phyloP scores from a whole-genome alignment of 2,797 vertebrate species.

The Darevskia nairensis region DNA sequence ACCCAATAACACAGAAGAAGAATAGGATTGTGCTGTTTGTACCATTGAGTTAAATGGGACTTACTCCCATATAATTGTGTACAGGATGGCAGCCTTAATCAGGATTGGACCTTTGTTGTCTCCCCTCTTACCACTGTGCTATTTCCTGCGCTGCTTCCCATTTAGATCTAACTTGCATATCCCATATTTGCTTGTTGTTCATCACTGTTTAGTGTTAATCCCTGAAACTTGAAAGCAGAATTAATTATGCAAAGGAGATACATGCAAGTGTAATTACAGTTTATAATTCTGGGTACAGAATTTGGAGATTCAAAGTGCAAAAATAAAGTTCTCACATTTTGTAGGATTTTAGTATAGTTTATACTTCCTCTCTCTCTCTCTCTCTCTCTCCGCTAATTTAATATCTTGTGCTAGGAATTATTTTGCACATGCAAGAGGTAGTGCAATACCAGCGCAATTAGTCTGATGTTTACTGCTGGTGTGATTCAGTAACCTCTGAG shows the following conservation, averaged over 20 bases:
- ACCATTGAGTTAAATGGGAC: background rate
- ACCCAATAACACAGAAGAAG: background rate
- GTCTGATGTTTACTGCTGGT: background rate
- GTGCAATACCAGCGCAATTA: background rate
- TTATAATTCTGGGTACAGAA: conserved; percentile 4
- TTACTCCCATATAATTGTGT: background rate
- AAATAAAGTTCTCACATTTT: background rate
- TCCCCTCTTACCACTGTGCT: background rate
- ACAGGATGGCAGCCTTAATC: background rate
- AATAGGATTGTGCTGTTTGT: background rate
- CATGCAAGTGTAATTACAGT: background rate
- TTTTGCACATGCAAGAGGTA: background rate
- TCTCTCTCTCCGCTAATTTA: background rate
- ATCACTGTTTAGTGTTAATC: background rate
- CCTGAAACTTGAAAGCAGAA: background rate
- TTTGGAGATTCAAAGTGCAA: background rate
- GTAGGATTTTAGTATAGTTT: too few relatives aligned
- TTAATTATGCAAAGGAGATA: conserved; percentile 4
- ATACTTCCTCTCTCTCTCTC: too few relatives aligned
- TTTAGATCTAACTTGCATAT: background rate
- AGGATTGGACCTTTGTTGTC: background rate
- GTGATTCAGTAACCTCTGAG: background rate
- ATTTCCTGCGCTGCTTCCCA: background rate
- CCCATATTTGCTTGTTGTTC: background rate
- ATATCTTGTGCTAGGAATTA: background rate